phyloP scores from a whole-genome alignment of 2,113 vertebrate genomes.

The Donacobius atricapilla region DNA sequence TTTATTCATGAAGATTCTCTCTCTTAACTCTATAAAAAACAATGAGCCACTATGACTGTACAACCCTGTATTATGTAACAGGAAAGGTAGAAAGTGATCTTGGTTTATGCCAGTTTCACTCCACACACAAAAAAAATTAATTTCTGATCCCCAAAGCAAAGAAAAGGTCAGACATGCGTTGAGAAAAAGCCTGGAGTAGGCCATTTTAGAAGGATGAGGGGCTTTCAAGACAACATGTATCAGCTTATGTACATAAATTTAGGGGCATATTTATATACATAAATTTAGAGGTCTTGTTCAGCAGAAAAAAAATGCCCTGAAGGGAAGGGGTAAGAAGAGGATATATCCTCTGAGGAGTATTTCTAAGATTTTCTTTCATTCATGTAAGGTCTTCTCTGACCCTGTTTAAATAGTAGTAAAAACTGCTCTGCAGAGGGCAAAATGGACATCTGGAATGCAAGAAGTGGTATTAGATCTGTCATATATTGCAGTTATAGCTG shows the following conservation, averaged over 20 bases:
- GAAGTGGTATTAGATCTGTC: background rate
- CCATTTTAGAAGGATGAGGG: background rate
- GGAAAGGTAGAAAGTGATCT: background rate
- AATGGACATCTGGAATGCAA: background rate
- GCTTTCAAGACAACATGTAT: background rate
- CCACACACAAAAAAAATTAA: background rate
- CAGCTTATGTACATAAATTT: background rate
- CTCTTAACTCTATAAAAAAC: background rate
- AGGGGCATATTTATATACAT: rapidly evolving
- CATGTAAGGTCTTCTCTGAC: background rate
- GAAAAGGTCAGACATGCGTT: background rate
- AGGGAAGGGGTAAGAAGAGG: background rate
- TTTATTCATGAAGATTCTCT: background rate
- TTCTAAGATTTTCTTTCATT: background rate
- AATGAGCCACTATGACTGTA: background rate
- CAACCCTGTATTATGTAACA: background rate
- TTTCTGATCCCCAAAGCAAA: background rate
- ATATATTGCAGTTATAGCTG: background rate
- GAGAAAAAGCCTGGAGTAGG: background rate
- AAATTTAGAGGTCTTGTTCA: background rate
- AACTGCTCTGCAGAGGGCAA: background rate
- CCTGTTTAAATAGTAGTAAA: background rate
- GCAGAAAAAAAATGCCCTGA: background rate
- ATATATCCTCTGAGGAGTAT: background rate
- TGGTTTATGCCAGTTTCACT: background rate